phyloP scores from a whole-genome alignment of 2,113 vertebrate genomes.

The Chionis minor region DNA sequence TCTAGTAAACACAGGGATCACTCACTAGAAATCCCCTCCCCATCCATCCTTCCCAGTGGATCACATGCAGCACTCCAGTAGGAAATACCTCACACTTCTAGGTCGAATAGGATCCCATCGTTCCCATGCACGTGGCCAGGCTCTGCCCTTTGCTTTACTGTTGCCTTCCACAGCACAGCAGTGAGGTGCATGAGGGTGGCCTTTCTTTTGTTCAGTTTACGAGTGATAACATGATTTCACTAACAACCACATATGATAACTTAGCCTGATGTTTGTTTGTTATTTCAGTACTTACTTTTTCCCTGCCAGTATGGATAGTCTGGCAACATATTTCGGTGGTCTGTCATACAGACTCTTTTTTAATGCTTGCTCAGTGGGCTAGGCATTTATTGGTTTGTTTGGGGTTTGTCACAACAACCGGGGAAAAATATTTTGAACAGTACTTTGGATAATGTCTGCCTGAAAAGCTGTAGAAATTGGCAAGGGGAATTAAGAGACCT shows the following conservation, averaged over 20 bases:
- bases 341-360: not conserved
- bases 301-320: not conserved
- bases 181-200: not conserved
- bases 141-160: not conserved
- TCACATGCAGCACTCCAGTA: not conserved
- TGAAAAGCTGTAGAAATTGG: not conserved
- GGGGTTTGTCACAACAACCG: not conserved
- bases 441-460: not conserved
- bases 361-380: not conserved
- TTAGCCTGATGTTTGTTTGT: not conserved
- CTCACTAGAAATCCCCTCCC: not conserved
- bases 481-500: not conserved
- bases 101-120: not conserved
- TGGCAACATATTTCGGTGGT: not conserved
- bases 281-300: not conserved
- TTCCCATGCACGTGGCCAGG: not conserved
- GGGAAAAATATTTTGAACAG: not conserved
- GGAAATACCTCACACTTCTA: not conserved
- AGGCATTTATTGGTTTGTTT: not conserved
- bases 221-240: not conserved
- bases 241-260: fast-evolving
- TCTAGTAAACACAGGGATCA: not conserved
- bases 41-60: not conserved
- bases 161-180: not conserved
- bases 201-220: not conserved